Evolutionary conservation across 2,888 invertebrate genomes (phyloP), one percentile per base, ranked within the genome.

Genomic region (Cactoblastis cactorum): DNA sequence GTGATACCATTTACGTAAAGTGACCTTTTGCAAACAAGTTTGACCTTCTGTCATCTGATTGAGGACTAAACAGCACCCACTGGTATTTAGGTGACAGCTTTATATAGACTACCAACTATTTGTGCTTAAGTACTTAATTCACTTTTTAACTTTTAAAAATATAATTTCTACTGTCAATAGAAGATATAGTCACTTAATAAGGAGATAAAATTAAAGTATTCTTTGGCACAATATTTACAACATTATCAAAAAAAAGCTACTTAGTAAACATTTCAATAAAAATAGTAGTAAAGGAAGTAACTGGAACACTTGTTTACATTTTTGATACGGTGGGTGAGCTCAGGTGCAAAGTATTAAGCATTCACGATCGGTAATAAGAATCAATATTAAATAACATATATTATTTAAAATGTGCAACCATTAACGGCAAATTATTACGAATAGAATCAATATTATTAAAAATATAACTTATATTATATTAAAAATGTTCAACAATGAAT

Each of bases 71-170:
- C 49, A 51, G 55, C 53, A 49, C 53, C 54, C 52, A 54, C 54
- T 57, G 50, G 45, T 59, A 61, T 58, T 59, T 51, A 56, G 58
- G 62, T 54, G 57, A 55, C 45, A 38, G 22, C 43, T 43, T 17
- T 11, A 15, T 15, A 28, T 9, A 28, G n/a, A 14, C 15, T 8
- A 39, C 11, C 5, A 12, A 5, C 8, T 32, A 11, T 28, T 4
- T 8, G 8, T 28, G 2, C 28, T 28, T 11, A 37, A 37, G 17
- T 3, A 3, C n/a, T n/a, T n/a, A 37, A 37, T 11, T 15, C 17
- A 37, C 14, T 37, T 15, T 17, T 5, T 1, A 17, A 37, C 37
- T 37, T 37, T 37, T 1, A 15, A 37, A 35, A 5, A 35, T 15
- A 35, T 3, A 4, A 6, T 2, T 24, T 24, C 4, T 8, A 5